These are phyloP conservation scores for Isotomurus palustris DNA, from an alignment of 2,888 invertebrate genomes.

Conservation along the genomic window DNA sequence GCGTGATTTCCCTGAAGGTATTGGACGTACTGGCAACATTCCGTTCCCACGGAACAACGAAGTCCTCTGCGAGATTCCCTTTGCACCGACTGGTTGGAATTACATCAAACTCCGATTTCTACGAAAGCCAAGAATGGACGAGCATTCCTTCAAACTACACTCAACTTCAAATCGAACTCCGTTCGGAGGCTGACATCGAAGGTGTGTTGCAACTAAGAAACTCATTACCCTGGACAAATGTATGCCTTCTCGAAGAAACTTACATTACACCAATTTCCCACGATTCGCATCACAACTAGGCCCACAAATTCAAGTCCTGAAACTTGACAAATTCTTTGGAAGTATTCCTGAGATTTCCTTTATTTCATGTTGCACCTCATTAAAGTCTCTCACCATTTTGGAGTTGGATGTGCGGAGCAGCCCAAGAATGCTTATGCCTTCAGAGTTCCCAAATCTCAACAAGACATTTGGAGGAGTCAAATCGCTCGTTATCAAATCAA, in stretches of 20 bases:
- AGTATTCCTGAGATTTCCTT: conserved; percentile 6
- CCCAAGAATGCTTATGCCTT: conserved; percentile 4
- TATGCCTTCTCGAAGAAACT: conserved; percentile 4
- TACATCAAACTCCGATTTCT: not conserved
- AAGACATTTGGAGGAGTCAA: conserved; percentile 2
- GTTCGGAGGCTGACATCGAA: conserved; percentile 2
- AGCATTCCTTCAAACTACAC: not conserved
- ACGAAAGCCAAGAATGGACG: not conserved
- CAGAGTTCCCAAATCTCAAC: conserved; percentile 5
- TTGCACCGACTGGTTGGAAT: not conserved
- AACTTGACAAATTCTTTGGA: conserved; percentile 8
- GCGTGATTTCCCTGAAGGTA: too few species aligned
- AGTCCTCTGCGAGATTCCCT: not conserved
- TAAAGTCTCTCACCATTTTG: conserved; percentile 7
- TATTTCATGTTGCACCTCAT: conserved; percentile 3
- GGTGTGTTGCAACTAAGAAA: not conserved
- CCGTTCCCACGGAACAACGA: too few species aligned
- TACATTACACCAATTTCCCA: conserved; percentile 8
- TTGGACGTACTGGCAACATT: too few species aligned
- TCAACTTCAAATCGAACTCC: conserved; percentile 1
- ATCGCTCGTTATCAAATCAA: not conserved
- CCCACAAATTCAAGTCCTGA: conserved; percentile 2
- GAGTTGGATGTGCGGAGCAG: conserved; percentile 5
- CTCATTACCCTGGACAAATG: conserved; percentile 1
- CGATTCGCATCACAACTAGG: conserved; percentile 7